Conservation (phyloP, 2,888 invertebrate genomes). For the Lithosia quadra region DNA sequence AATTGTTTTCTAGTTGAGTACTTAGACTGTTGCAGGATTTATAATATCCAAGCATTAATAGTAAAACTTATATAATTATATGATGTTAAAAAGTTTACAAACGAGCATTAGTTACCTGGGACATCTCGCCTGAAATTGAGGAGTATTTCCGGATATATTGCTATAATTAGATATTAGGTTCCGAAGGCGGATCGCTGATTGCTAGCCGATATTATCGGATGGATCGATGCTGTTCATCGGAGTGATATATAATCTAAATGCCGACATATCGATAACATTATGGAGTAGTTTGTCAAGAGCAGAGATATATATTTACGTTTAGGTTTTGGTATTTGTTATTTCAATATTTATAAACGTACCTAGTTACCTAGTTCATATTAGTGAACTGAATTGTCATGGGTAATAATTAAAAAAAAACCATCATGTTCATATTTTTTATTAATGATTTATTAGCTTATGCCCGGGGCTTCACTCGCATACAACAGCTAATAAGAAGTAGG, state of each 20-base stretch:
- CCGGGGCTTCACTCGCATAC: too few relatives aligned
- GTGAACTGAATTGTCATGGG: neutral
- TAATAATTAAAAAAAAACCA: too few relatives aligned
- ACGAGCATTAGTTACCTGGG: slow-evolving; percentile 1
- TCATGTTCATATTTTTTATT: too few relatives aligned
- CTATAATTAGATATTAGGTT: slow-evolving; percentile 21
- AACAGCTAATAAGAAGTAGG: too few relatives aligned
- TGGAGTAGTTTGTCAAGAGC: slow-evolving; percentile 8
- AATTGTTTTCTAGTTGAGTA: too few relatives aligned
- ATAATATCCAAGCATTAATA: neutral
- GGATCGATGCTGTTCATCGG: slow-evolving; percentile 20
- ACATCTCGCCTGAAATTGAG: neutral
- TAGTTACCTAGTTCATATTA: too few relatives aligned
- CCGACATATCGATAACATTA: slow-evolving; percentile 9
- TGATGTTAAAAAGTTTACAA: neutral
- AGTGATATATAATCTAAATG: slow-evolving; percentile 19
- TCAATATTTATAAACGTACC: too few relatives aligned
- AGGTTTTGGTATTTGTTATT: neutral
- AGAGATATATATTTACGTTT: neutral
- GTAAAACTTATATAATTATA: neutral
- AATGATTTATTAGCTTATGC: too few relatives aligned
- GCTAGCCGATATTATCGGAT: slow-evolving; percentile 18
- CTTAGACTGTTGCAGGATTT: too few relatives aligned
- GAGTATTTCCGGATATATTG: slow-evolving; percentile 16
- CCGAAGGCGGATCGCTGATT: slow-evolving; percentile 16